These are phyloP conservation scores for Scylla paramamosain DNA, from an alignment of 1,140 invertebrate species.

Conservation along the genomic window DNA sequence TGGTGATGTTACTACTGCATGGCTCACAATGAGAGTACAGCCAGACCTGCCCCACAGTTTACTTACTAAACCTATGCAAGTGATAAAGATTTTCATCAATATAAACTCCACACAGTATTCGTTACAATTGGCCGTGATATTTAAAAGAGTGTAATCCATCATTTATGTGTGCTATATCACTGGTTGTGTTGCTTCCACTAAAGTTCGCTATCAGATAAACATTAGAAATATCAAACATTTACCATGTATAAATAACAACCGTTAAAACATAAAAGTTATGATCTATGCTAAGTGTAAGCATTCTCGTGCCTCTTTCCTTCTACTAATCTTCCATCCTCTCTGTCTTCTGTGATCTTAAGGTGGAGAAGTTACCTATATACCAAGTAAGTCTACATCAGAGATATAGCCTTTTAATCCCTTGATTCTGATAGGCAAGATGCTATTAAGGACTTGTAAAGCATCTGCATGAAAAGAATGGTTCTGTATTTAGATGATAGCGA, in stretches of 20 bases:
- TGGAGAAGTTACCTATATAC: slow-evolving; percentile 74
- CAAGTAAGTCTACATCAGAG: slow-evolving; percentile 71
- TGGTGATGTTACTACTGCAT: slow-evolving; percentile 68
- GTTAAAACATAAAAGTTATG: slow-evolving; percentile 35
- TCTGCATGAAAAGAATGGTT: slow-evolving; percentile 69
- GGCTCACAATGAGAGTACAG: slow-evolving; percentile 67
- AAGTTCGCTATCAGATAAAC: slow-evolving; percentile 23
- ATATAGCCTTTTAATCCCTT: slow-evolving; percentile 36
- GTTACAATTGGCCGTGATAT: slow-evolving; percentile 46
- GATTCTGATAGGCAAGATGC: slow-evolving; percentile 56
- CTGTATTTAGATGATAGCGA: slow-evolving; percentile 57
- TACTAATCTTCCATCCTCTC: slow-evolving; percentile 56
- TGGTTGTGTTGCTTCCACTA: slow-evolving; percentile 27
- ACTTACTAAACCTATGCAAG: slow-evolving; percentile 59
- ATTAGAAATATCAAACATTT: slow-evolving; percentile 25
- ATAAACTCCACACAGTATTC: slow-evolving; percentile 38
- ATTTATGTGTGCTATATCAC: slow-evolving; percentile 34
- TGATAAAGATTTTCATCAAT: slow-evolving; percentile 51
- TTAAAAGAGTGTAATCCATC: slow-evolving; percentile 52
- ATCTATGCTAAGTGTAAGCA: slow-evolving; percentile 49
- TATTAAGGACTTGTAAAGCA: slow-evolving; percentile 62
- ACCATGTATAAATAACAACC: background rate
- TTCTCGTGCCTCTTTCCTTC: slow-evolving; percentile 32
- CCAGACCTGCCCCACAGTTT: slow-evolving; percentile 74
- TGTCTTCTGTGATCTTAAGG: slow-evolving; percentile 67